phyloP scores from a whole-genome alignment of 2,113 vertebrate genomes.

The Azemiops feae region DNA sequence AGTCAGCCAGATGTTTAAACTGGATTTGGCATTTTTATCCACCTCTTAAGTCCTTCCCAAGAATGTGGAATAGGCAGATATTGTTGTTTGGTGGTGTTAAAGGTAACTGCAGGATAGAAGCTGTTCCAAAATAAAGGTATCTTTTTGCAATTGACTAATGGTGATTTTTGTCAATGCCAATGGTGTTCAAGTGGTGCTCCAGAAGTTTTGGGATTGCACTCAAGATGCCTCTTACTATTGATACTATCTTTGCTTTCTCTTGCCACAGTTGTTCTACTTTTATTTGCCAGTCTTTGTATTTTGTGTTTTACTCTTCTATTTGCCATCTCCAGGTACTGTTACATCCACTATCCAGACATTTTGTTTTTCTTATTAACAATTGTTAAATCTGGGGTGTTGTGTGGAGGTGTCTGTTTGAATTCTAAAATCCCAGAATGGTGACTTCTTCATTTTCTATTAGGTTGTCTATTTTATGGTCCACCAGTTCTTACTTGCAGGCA shows the following conservation, averaged over 20 bases:
- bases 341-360: not conserved
- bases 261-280: not conserved
- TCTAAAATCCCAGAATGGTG: not conserved
- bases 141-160: not conserved
- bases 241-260: constrained; percentile 30
- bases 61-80: not conserved
- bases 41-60: not conserved
- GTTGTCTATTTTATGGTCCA: not conserved
- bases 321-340: not conserved
- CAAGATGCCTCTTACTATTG: not conserved
- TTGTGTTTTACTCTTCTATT: not conserved
- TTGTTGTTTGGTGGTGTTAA: not conserved
- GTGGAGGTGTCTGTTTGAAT: not conserved
- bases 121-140: not conserved
- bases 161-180: not conserved
- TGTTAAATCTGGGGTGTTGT: not conserved
- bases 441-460: not conserved
- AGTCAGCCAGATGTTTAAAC: not conserved
- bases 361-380: not conserved
- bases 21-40: not conserved
- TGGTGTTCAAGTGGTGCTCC: not conserved
- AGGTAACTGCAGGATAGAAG: not conserved
- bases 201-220: not conserved
- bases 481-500: not conserved
- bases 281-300: not conserved